Base-by-base conservation (phyloP, 2,113 vertebrate species). In the Tricholaema leucomelas region DNA sequence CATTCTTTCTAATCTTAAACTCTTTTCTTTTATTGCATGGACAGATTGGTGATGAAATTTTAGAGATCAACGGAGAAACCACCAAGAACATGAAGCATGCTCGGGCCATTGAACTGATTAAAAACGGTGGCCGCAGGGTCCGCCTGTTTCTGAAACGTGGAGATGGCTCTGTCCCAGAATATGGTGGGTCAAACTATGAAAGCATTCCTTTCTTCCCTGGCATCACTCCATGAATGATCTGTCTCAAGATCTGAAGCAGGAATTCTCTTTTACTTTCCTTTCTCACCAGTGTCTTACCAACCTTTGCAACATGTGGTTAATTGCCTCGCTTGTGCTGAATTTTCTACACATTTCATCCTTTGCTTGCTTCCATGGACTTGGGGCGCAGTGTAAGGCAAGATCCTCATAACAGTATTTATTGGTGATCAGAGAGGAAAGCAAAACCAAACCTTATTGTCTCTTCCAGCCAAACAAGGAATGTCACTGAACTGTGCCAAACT, bases 141-240 rank as follows among this genome's bases (percentile, higher is more conserved):
- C 98, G 98, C 96, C 98, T 99, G 93, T 98, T 99, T 98, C 99
- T 99, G 96, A 99, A 99, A 98, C 98, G 99, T 91, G 99, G 99
- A 91, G 99, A 99, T 93, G 99, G 99, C 98, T 99, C 99, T 4
- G 99, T 99, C 97, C 99, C 99, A 66, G 99, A 99, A 99, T 99
- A 99, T 99, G 99, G 99, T 99, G 99, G 99, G 99, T 99, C 99
- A 98, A 99, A 99, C 99, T 99, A 99, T 98, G 99, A 99, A 99
- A 99, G 99, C 98, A 98, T 99, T 98, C 98, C 99, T 98, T 99
- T 99, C 98, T 99, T 99, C 96, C 98, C 99, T 98, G 98, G 98
- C 98, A 98, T 99, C 99, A 99, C 99, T 96, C 99, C 99, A 97
- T 99, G 99, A 99, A 97, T 96, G 95, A 95, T 98, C 84, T 98